Evolutionary conservation across 2,113 vertebrate species (phyloP).

Genomic region (Malurus melanocephalus): DNA sequence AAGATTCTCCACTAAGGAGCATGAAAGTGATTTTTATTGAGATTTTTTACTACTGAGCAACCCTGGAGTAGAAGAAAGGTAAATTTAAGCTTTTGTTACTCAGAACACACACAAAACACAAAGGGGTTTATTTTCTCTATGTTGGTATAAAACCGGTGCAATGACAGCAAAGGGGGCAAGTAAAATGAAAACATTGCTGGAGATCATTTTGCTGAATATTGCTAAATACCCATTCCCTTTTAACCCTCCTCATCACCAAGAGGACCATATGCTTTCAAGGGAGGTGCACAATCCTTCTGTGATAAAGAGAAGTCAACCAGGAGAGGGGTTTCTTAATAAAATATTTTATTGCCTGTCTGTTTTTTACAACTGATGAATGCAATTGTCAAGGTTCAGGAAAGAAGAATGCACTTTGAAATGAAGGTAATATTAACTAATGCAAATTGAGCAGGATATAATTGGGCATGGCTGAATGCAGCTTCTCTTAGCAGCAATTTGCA

Average conservation of each 20-base stretch:
- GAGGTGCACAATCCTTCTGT: background rate
- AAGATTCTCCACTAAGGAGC: background rate
- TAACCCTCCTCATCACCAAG: background rate
- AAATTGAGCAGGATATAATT: background rate
- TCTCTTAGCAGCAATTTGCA: background rate
- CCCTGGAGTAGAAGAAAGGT: background rate
- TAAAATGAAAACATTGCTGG: background rate
- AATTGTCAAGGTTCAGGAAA: background rate
- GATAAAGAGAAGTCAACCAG: background rate
- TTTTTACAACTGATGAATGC: background rate
- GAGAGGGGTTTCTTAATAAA: background rate
- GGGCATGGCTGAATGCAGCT: background rate
- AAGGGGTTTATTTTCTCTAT: background rate
- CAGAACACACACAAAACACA: background rate
- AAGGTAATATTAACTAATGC: background rate
- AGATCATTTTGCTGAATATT: background rate
- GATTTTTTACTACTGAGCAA: background rate
- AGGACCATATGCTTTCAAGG: background rate
- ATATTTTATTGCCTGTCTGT: background rate
- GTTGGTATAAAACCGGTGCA: background rate
- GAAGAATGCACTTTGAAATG: background rate
- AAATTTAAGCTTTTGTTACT: background rate
- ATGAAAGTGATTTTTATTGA: constrained; percentile 2
- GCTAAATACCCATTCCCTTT: background rate
- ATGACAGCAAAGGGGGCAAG: background rate